A percentile compares a stretch with the other conserved stretches of the same genome.
Evolutionary conservation across 2,888 invertebrate genomes (phyloP).

Genomic region (Cancer borealis): DNA sequence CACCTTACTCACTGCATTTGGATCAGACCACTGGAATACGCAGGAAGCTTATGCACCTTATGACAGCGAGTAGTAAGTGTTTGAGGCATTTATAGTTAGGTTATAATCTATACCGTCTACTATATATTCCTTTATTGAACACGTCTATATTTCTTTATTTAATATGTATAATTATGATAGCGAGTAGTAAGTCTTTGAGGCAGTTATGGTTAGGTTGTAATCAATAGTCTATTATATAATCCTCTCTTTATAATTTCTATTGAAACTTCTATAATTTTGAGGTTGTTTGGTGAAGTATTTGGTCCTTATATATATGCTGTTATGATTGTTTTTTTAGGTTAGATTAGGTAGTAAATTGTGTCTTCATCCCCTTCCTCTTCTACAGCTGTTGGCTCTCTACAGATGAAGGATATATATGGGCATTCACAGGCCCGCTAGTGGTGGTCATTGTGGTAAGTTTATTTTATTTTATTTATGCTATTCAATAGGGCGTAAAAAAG

Average conservation of each 20-base stretch:
- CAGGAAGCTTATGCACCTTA: constrained; percentile 60
- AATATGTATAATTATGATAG: too few relatives aligned
- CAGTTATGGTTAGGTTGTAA: not conserved
- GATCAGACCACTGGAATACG: not conserved
- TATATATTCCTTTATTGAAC: not conserved
- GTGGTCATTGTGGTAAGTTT: constrained; percentile 77
- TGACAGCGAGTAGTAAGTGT: constrained; percentile 55
- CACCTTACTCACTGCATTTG: constrained; percentile 48
- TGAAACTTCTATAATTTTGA: not conserved
- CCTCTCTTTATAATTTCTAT: not conserved
- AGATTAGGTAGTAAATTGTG: not conserved
- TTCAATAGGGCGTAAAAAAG: too few relatives aligned
- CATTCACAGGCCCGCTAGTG: constrained; percentile 78
- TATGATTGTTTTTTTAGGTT: not conserved
- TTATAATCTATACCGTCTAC: not conserved
- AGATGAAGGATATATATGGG: constrained; percentile 78
- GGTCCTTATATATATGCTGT: not conserved
- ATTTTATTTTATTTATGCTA: not conserved
- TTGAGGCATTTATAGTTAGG: not conserved
- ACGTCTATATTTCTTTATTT: too few relatives aligned
- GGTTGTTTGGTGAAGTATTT: not conserved
- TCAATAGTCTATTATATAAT: not conserved
- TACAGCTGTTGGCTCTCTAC: constrained; percentile 78
- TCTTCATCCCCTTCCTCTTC: not conserved
- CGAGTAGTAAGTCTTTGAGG: constrained; percentile 54